Percentiles rank a stretch among this genome's conserved stretches.
phyloP scores from a whole-genome alignment of 2,797 vertebrate species.

The Amazonetta brasiliensis region DNA sequence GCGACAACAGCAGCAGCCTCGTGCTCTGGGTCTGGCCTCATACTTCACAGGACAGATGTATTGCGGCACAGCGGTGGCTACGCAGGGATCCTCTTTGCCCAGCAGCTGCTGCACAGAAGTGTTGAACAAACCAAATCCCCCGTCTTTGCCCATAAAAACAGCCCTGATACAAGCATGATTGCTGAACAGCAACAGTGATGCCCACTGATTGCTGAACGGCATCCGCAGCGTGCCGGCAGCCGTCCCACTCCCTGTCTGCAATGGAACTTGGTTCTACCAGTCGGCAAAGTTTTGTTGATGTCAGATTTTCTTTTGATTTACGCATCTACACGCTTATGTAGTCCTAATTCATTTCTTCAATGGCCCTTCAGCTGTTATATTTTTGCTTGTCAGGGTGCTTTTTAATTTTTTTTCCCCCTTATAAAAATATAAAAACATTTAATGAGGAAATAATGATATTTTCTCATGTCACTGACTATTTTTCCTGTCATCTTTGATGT shows the following conservation, averaged over 20 bases:
- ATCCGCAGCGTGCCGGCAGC: neutral
- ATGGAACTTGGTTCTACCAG: neutral
- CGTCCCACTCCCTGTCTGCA: neutral
- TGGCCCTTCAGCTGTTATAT: conserved; percentile 30
- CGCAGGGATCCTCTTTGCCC: neutral
- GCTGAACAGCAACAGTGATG: too few relatives aligned
- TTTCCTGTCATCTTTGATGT: conserved; percentile 78
- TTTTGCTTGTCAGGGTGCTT: conserved; percentile 54
- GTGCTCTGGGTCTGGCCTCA: neutral
- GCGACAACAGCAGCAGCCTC: neutral
- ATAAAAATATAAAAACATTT: conserved; percentile 66
- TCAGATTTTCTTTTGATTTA: conserved; percentile 1
- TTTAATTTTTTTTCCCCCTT: conserved; percentile 3
- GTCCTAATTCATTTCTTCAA: conserved; percentile 42
- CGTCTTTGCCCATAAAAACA: neutral
- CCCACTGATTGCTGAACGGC: neutral
- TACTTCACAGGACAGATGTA: too few relatives aligned
- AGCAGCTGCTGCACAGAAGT: rapidly evolving
- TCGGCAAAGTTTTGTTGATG: neutral
- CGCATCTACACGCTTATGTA: neutral
- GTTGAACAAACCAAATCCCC: neutral
- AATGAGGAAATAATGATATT: conserved; percentile 82
- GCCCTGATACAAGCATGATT: neutral
- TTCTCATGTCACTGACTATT: conserved; percentile 73
- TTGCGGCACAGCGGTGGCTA: neutral